A percentile compares a stretch with the other conserved stretches of the same genome.
These are phyloP conservation scores for Zeuzera pyrina DNA, from an alignment of 2,888 invertebrate genomes.

Conservation along the genomic window DNA sequence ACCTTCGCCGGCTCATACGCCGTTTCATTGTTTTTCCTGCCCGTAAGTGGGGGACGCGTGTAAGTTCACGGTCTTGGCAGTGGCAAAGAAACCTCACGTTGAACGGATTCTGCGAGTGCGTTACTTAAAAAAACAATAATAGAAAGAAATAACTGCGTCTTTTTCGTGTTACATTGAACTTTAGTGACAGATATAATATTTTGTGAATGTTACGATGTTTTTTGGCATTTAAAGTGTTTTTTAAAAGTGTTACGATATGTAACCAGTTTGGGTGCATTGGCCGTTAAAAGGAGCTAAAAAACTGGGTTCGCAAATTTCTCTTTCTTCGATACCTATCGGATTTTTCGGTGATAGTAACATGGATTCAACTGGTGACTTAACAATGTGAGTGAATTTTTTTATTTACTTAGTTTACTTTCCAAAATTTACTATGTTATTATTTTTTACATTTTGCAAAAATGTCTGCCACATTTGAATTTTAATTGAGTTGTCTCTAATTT, in stretches of 20 bases:
- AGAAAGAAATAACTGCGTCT: too few species aligned
- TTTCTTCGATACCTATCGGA: constrained; percentile 15
- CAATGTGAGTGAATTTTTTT: constrained; percentile 12
- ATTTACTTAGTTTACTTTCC: constrained; percentile 1
- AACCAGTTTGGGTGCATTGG: constrained; percentile 21
- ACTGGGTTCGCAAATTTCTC: constrained; percentile 20
- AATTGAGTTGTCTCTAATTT: neutral
- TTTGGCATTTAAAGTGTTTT: too few species aligned
- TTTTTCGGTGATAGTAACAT: constrained; percentile 18
- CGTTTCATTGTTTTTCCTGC: constrained; percentile 16
- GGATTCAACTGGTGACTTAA: constrained; percentile 8
- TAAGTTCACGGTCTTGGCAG: constrained; percentile 26
- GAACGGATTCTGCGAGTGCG: constrained; percentile 13
- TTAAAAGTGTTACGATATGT: constrained; percentile 12
- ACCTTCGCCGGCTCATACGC: constrained; percentile 16
- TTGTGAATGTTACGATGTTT: too few species aligned
- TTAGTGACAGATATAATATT: too few species aligned
- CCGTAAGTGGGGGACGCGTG: constrained; percentile 21
- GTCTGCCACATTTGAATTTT: neutral
- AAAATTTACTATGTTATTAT: neutral
- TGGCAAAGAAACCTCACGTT: constrained; percentile 22
- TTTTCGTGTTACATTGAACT: too few species aligned
- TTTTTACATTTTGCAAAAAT: neutral
- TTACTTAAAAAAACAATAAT: too few species aligned
- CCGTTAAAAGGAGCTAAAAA: constrained; percentile 19